phyloP scores from a whole-genome alignment of 1,140 invertebrate genomes.

The Lucilia cuprina region DNA sequence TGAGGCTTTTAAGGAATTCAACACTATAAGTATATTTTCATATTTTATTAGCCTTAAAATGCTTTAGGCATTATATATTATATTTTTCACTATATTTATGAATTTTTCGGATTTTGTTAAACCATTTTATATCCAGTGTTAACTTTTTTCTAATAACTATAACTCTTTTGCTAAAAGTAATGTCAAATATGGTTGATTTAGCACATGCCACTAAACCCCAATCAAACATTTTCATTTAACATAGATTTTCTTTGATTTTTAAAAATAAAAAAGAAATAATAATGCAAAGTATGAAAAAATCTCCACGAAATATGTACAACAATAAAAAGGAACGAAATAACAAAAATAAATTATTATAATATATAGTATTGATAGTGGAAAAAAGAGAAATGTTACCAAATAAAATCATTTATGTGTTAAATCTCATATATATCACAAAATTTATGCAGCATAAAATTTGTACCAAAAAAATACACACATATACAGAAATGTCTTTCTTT shows the following conservation, averaged over 20 bases:
- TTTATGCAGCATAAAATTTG: constrained; percentile 33
- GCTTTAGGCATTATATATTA: no score
- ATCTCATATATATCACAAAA: constrained; percentile 31
- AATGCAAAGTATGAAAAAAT: background rate
- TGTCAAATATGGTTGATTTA: background rate
- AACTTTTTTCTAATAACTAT: background rate
- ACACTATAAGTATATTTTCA: no score
- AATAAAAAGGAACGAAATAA: background rate
- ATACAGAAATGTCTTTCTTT: constrained; percentile 14
- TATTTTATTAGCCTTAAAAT: no score
- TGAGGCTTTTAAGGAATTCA: no score
- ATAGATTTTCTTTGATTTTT: background rate
- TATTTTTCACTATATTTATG: no score
- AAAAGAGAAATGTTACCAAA: constrained; percentile 20
- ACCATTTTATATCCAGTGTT: no score
- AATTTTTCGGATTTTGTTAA: no score
- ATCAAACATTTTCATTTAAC: constrained; percentile 2
- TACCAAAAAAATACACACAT: background rate
- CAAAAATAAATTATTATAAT: background rate
- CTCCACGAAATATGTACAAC: background rate
- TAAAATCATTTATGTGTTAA: constrained; percentile 33
- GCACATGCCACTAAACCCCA: background rate
- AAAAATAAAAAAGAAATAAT: background rate
- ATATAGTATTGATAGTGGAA: background rate
- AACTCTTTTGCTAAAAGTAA: background rate